Evolutionary conservation across 2,113 vertebrate species (phyloP), one percentile per base, ranked within the genome.

Genomic region (Thomomys bottae): DNA sequence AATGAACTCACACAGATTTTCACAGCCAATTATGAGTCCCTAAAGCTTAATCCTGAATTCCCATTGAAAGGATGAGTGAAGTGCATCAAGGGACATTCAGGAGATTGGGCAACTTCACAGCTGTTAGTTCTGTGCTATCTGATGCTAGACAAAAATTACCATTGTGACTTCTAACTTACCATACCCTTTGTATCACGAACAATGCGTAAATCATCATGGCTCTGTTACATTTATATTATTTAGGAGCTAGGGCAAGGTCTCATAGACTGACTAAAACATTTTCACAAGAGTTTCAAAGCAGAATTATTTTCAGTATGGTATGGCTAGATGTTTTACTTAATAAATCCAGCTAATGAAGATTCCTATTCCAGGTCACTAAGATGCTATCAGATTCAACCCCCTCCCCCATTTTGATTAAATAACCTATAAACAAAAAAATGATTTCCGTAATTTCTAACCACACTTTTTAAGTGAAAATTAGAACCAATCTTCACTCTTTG

Each of bases 11-110:
- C 30, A 61, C 63, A 70, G 32, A 26, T 24, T 67, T 42, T 72
- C 30, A 42, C 6, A 57, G 26, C 7, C 49, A 73, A 32, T 91
- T 49, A 6, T 38, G 8, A 87, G 28, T 36, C 12, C 23, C 30
- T 75, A 6, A 8, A 12, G 30, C 21, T 76, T 9, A 67, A 23
- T 24, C 21, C 21, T 84, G 10, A 8, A 26, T 82, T 14, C 30
- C 28, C n/a, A 0, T 28, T 15, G 38, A 8, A 21, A 21, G 2
- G 10, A 6, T 8, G 0, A n/a, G 5, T 0, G 2, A 5, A 2
- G 2, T 3, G 36, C 34, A 21, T 18, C 1, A 12, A 64, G 6
- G 32, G 45, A 5, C 21, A 64, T 5, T 20, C 1, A 61, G 38
- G 10, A 57, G n/a, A 61, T 10, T 2, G 34, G 12, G 18, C 2